phyloP scores from a whole-genome alignment of 37 sponge, comb jelly and placozoan genomes.

The Aplysina aerophoba region DNA sequence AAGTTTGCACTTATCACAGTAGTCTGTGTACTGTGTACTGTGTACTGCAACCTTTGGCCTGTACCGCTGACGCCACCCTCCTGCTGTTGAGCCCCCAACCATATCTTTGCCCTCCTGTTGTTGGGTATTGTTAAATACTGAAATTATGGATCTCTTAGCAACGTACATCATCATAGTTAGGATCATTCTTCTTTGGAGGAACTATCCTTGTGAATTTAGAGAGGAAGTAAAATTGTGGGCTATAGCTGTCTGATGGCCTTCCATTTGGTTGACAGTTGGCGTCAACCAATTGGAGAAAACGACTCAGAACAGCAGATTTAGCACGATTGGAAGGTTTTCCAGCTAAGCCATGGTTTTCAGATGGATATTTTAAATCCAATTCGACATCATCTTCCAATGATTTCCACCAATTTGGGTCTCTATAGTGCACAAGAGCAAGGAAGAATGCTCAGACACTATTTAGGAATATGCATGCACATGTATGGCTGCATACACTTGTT shows the following conservation, averaged over 20 bases:
- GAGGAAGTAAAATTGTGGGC: constrained; percentile 36
- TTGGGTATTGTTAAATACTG: constrained; percentile 12
- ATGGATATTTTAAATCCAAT: constrained; percentile 8
- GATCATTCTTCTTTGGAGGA: not conserved
- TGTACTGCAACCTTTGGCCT: not conserved
- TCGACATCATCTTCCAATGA: not conserved
- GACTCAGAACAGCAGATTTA: not conserved
- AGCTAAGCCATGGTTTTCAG: not conserved
- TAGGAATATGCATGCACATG: not conserved
- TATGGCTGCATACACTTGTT: not conserved
- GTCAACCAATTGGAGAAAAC: constrained; percentile 64
- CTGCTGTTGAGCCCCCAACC: not conserved
- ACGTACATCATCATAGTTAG: constrained; percentile 27
- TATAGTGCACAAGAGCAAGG: not conserved
- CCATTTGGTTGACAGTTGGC: constrained; percentile 49
- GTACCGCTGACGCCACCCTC: not conserved
- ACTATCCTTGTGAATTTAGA: constrained; percentile 13
- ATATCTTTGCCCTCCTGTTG: not conserved
- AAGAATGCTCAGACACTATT: no score
- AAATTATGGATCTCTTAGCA: constrained; percentile 28
- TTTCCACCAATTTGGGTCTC: constrained; percentile 11
- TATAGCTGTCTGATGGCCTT: constrained; percentile 34
- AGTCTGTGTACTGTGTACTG: not conserved
- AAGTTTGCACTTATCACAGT: not conserved
- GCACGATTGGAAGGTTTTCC: constrained; percentile 32